Conservation (phyloP, 2,113 vertebrate genomes). For the Azemiops feae region DNA sequence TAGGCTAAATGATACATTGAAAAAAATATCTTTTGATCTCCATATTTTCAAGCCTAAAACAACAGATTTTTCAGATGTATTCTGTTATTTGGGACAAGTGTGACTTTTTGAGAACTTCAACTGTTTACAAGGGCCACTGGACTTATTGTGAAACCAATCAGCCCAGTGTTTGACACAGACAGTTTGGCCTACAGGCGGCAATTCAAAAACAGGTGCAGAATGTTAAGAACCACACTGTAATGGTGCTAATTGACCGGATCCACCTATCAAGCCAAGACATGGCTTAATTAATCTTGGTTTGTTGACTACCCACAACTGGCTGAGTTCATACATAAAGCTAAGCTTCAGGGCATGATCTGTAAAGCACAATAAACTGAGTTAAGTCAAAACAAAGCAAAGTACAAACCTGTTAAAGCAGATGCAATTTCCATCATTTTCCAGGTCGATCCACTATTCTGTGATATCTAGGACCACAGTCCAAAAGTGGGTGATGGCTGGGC, state of each 20-base stretch:
- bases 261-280: neutral
- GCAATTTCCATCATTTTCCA: neutral
- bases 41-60: neutral
- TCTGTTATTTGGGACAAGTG: neutral
- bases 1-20: neutral
- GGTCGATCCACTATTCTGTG: neutral
- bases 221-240: neutral
- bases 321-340: neutral
- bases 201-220: neutral
- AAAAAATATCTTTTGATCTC: neutral
- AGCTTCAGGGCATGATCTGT: neutral
- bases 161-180: neutral
- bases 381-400: neutral
- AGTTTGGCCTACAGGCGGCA: neutral
- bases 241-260: neutral
- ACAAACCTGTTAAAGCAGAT: neutral
- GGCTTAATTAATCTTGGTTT: neutral
- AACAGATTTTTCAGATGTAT: neutral
- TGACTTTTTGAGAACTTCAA: neutral
- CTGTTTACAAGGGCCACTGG: neutral
- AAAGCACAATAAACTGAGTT: neutral
- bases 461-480: neutral
- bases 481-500: neutral
- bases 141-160: neutral
- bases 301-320: neutral